Evolutionary conservation across 2,888 invertebrate species (phyloP).

Genomic region (Pinctada fucata): DNA sequence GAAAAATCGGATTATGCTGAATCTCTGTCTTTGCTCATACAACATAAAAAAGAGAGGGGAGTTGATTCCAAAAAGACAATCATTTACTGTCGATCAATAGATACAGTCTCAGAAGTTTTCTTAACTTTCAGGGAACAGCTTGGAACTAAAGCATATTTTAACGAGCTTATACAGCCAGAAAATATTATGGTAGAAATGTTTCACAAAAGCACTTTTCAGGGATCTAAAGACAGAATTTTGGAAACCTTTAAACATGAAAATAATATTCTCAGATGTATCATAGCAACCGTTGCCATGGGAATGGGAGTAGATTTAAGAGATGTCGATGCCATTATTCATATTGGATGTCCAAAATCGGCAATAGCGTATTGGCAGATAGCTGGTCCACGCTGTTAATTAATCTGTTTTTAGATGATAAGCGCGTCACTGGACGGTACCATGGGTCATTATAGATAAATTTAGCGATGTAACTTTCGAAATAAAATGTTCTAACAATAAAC

Average conservation of each 20-base stretch:
- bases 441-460: too few relatives aligned
- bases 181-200: slow-evolving; percentile 48
- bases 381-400: too few relatives aligned
- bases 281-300: slow-evolving; percentile 42
- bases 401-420: too few relatives aligned
- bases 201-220: slow-evolving; percentile 41
- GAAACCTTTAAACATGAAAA: slow-evolving; percentile 26
- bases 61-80: slow-evolving; percentile 35
- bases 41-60: slow-evolving; percentile 33
- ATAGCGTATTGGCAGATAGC: slow-evolving; percentile 44
- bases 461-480: too few relatives aligned
- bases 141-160: slow-evolving; percentile 34
- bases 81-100: slow-evolving; percentile 45
- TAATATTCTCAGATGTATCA: slow-evolving; percentile 34
- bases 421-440: too few relatives aligned
- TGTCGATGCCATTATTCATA: slow-evolving; percentile 34
- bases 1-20: slow-evolving; percentile 7
- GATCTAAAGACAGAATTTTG: slow-evolving; percentile 40
- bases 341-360: slow-evolving; percentile 42
- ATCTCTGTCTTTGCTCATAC: slow-evolving; percentile 31
- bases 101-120: slow-evolving; percentile 43
- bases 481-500: too few relatives aligned
- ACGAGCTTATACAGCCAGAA: slow-evolving; percentile 24
- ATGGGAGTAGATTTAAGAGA: slow-evolving; percentile 47
- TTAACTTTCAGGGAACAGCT: slow-evolving; percentile 35